Percentiles rank a stretch among this genome's conserved stretches.
phyloP scores from a whole-genome alignment of 2,113 vertebrate species.

The Prionailurus bengalensis region DNA sequence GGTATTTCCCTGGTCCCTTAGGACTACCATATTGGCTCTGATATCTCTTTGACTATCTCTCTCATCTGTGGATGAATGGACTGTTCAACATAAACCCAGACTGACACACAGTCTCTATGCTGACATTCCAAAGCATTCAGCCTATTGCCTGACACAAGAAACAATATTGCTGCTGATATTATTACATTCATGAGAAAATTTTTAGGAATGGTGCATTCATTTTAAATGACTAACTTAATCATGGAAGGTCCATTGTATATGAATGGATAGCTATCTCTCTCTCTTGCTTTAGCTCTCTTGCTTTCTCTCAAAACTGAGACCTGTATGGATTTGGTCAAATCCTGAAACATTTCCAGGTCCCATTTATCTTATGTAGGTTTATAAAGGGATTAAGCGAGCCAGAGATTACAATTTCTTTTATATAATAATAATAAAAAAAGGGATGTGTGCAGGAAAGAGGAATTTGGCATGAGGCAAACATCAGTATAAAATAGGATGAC shows the following conservation, averaged over 20 bases:
- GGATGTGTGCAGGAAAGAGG: not conserved
- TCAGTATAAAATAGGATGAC: conserved; percentile 61
- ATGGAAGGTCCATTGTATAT: not conserved
- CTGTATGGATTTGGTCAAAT: conserved; percentile 10
- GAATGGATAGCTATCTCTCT: not conserved
- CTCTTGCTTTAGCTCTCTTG: not conserved
- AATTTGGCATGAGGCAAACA: conserved; percentile 67
- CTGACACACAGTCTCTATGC: not conserved
- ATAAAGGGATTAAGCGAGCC: conserved; percentile 23
- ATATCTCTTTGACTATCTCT: conserved; percentile 7
- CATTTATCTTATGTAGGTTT: conserved; percentile 53
- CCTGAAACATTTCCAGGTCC: conserved; percentile 44
- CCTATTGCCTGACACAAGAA: not conserved
- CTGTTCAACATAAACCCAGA: not conserved
- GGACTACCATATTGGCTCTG: not conserved
- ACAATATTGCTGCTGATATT: not conserved
- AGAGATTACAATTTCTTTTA: conserved; percentile 61
- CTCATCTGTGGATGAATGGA: not conserved
- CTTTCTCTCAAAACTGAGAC: not conserved
- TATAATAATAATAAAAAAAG: not conserved
- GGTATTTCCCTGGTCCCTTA: not conserved
- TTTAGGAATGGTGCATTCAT: not conserved
- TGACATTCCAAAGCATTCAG: not conserved
- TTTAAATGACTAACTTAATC: conserved; percentile 1
- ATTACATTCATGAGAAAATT: not conserved